A percentile compares a stretch with the other conserved stretches of the same genome.
These are phyloP conservation scores for Pycnonotus jocosus DNA, from an alignment of 2,113 vertebrate species.

Conservation along the genomic window DNA sequence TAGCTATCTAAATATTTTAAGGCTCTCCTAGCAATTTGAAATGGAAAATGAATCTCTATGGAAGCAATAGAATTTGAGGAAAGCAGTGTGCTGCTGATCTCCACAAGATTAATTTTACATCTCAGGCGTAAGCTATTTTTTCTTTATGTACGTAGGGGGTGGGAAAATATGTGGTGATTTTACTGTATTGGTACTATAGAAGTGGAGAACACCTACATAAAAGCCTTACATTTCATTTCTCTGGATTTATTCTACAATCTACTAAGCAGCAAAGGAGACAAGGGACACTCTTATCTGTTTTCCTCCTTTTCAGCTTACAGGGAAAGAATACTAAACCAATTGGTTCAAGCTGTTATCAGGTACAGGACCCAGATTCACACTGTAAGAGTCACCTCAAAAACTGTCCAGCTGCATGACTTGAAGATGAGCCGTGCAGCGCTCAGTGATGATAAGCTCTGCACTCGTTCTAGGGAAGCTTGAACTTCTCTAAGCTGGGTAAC, in stretches of 20 bases:
- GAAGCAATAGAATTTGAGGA: slow-evolving; percentile 13
- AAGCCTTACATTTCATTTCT: not conserved
- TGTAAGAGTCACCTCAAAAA: not conserved
- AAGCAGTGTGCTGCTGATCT: not conserved
- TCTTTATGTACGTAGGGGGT: slow-evolving; percentile 20
- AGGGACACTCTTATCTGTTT: not conserved
- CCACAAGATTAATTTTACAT: slow-evolving; percentile 50
- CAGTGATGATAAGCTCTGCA: not conserved
- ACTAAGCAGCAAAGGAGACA: not conserved
- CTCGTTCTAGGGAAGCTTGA: not conserved
- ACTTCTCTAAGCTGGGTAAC: not conserved
- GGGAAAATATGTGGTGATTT: slow-evolving; percentile 47
- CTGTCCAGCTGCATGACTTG: not conserved
- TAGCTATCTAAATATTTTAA: slow-evolving; percentile 19
- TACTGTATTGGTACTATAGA: slow-evolving; percentile 29
- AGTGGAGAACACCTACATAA: slow-evolving; percentile 32
- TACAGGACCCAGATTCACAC: not conserved
- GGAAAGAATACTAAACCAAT: not conserved
- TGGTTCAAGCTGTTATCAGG: not conserved
- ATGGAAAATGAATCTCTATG: slow-evolving; percentile 30
- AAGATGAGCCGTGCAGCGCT: not conserved
- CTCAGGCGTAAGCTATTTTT: slow-evolving; percentile 36
- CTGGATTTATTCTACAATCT: not conserved
- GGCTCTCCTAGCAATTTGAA: not conserved
- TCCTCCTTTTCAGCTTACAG: not conserved